Evolutionary conservation across 2,888 invertebrate genomes (phyloP), one percentile per base, ranked within the genome.

Genomic region (Bimastos eiseni): DNA sequence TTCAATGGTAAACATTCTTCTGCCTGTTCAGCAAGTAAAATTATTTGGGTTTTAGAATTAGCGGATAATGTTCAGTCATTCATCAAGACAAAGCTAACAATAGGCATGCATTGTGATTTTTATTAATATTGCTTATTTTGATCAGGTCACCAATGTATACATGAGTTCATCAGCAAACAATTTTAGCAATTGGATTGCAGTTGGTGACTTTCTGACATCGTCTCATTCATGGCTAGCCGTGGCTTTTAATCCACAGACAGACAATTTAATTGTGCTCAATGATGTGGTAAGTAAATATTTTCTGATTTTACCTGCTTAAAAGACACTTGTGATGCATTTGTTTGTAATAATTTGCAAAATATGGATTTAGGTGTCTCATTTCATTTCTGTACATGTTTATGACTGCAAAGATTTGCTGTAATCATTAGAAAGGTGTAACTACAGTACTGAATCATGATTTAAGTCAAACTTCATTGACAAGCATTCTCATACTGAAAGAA

Each of bases 211-310:
- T 30, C 30, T 30, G 55, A 30, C 24, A 30, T 55, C n/a, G 70
- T 17, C 30, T n/a, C 0, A 70, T 70, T n/a, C 70, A 70, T n/a
- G 30, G 70, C n/a, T 17, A 70, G 70, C 70, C 70, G 30, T 70
- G 70, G 70, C 70, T 70, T 70, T 70, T 70, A n/a, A 70, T n/a
- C 70, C 70, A 70, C 70, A 70, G n/a, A 70, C 70, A 70, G 17
- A 70, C 70, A 70, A 70, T 70, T 70, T 70, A 70, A 70, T 70
- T n/a, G 17, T 70, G 70, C 4, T 70, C 70, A n/a, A 70, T 70
- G n/a, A 70, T n/a, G 30, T 11, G n/a, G 70, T 70, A n/a, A 70
- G 70, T 70, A n/a, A 70, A 70, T n/a, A 30, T 70, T 70, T 70
- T 70, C 3, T 70, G 8, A 55, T 24, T 70, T 70, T n/a, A 30